phyloP scores from a whole-genome alignment of 2,113 vertebrate genomes.

The Motacilla alba region DNA sequence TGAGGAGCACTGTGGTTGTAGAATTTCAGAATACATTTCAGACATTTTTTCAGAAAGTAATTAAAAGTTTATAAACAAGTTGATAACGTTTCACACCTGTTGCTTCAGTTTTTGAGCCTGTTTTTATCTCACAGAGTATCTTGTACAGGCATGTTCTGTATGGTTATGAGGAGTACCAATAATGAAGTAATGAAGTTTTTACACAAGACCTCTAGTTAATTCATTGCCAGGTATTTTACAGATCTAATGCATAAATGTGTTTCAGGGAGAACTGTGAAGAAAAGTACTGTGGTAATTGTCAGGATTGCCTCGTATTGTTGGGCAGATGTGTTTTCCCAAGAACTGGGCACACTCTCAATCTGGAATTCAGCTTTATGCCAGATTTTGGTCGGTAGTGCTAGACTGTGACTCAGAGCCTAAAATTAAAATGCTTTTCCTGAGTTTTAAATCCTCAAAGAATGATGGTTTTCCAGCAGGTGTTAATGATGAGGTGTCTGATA shows the following conservation, averaged over 20 bases:
- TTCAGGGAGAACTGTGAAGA: not conserved
- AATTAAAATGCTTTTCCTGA: not conserved
- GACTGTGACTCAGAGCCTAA: not conserved
- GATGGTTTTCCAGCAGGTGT: not conserved
- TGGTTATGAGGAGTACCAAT: accelerated
- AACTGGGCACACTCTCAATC: not conserved
- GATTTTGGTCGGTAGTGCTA: not conserved
- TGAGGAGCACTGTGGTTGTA: not conserved
- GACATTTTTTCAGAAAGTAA: not conserved
- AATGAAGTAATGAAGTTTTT: not conserved
- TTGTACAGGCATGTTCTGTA: not conserved
- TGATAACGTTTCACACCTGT: not conserved
- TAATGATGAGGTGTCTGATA: not conserved
- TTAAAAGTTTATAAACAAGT: not conserved
- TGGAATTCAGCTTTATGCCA: not conserved
- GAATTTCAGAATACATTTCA: not conserved
- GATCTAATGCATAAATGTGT: not conserved
- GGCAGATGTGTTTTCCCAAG: not conserved
- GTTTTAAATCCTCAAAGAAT: not conserved
- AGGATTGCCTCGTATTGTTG: not conserved
- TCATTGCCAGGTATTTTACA: not conserved
- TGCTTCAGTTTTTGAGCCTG: not conserved
- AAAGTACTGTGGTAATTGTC: not conserved
- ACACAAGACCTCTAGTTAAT: not conserved
- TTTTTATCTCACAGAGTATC: not conserved